phyloP scores from a whole-genome alignment of 2,797 vertebrate genomes.

The Meda fulgida region DNA sequence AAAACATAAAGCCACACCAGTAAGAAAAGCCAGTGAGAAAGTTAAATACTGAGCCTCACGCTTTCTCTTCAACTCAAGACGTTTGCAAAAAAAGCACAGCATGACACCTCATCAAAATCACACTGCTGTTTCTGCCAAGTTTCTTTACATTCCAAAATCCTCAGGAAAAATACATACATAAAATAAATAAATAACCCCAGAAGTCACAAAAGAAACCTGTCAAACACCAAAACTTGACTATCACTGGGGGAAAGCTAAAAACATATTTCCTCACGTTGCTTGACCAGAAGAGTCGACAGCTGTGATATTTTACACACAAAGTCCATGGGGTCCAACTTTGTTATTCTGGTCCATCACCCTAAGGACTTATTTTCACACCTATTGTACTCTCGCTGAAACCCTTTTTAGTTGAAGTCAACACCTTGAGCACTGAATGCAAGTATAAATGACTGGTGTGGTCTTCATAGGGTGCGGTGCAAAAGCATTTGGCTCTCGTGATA shows the following conservation, averaged over 20 bases:
- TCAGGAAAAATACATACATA: neutral
- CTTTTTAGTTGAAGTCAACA: neutral
- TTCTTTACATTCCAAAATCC: constrained; percentile 17
- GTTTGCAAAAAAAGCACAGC: neutral
- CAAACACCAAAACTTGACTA: neutral
- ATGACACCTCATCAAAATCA: constrained; percentile 19
- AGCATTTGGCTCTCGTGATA: neutral
- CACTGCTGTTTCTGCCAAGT: neutral
- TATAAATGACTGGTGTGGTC: neutral
- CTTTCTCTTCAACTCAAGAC: neutral
- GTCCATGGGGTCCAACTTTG: neutral
- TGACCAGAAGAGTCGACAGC: neutral
- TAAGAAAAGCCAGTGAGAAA: neutral
- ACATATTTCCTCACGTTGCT: neutral
- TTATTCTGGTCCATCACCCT: neutral
- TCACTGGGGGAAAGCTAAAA: neutral
- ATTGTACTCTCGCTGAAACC: neutral
- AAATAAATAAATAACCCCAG: neutral
- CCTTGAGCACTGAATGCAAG: neutral
- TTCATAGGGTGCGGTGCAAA: neutral
- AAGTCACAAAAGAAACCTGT: neutral
- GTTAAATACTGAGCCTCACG: neutral
- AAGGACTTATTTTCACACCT: neutral
- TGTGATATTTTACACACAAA: neutral
- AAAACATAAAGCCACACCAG: neutral